Evolutionary conservation across 2,113 vertebrate species (phyloP).

Genomic region (Phaethon lepturus): DNA sequence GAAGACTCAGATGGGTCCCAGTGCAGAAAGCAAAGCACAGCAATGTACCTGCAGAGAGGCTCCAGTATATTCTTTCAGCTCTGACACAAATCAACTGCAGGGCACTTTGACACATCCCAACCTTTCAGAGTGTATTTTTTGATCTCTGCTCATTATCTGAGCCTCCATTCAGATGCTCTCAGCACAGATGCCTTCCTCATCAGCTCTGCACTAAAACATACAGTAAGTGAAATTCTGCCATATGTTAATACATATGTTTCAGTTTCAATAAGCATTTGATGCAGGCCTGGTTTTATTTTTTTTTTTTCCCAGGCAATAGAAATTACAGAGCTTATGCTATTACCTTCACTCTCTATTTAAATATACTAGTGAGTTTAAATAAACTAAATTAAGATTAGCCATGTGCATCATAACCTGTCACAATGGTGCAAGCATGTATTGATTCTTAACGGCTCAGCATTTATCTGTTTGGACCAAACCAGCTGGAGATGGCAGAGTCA

Average conservation of each 20-base stretch:
- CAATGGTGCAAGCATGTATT: not conserved
- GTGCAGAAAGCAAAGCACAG: not conserved
- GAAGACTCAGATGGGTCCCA: not conserved
- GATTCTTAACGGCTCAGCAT: slow-evolving; percentile 34
- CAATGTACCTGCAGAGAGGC: not conserved
- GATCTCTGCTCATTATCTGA: slow-evolving; percentile 66
- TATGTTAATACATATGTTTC: slow-evolving; percentile 83
- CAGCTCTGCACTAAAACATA: slow-evolving; percentile 77
- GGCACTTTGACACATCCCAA: slow-evolving; percentile 63
- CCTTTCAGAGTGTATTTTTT: slow-evolving; percentile 49
- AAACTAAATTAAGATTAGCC: slow-evolving; percentile 53
- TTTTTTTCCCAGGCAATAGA: slow-evolving; percentile 40
- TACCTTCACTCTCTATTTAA: slow-evolving; percentile 55
- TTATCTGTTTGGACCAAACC: slow-evolving; percentile 36
- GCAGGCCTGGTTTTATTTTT: slow-evolving; percentile 57
- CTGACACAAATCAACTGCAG: slow-evolving; percentile 45
- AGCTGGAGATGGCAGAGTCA: slow-evolving; percentile 17
- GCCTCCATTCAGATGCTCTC: slow-evolving; percentile 67
- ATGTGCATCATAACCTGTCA: slow-evolving; percentile 41
- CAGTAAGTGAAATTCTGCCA: slow-evolving; percentile 77
- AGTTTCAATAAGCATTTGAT: slow-evolving; percentile 80
- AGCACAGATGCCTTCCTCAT: slow-evolving; percentile 76
- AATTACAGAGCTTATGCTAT: slow-evolving; percentile 50
- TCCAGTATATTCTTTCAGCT: not conserved
- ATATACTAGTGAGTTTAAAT: slow-evolving; percentile 61